phyloP scores from a whole-genome alignment of 2,113 vertebrate species.

The Coturnix japonica region DNA sequence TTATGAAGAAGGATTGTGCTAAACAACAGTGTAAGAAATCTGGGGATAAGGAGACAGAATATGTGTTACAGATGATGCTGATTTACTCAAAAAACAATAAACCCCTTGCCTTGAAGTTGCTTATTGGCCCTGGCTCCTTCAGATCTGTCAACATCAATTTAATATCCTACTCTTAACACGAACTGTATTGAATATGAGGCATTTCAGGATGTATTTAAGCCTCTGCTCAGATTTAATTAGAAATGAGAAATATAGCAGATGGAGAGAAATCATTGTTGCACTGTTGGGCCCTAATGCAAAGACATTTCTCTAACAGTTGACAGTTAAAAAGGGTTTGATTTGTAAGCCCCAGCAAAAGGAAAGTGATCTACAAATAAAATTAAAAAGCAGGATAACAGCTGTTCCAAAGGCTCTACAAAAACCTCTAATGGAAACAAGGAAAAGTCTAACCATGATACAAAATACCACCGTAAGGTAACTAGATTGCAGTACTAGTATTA shows the following conservation, averaged over 20 bases:
- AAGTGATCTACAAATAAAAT: slow-evolving; percentile 1
- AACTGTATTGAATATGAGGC: slow-evolving; percentile 25
- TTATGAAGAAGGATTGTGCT: neutral
- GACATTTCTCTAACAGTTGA: slow-evolving; percentile 47
- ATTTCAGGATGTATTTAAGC: slow-evolving; percentile 55
- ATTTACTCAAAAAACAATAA: slow-evolving; percentile 39
- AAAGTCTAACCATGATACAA: slow-evolving; percentile 7
- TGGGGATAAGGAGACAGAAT: neutral
- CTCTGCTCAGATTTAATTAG: slow-evolving; percentile 50
- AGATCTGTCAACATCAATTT: slow-evolving; percentile 41
- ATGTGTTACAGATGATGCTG: neutral
- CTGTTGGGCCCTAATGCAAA: slow-evolving; percentile 39
- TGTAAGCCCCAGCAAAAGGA: slow-evolving; percentile 36
- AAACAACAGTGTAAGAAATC: neutral
- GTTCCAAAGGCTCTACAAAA: neutral
- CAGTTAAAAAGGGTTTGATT: slow-evolving; percentile 32
- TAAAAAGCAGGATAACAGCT: slow-evolving; percentile 22
- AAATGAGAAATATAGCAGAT: slow-evolving; percentile 42
- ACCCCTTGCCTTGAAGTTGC: neutral
- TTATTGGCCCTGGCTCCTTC: neutral
- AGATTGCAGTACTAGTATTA: neutral
- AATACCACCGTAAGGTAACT: neutral
- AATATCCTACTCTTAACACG: slow-evolving; percentile 35
- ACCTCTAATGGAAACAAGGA: neutral
- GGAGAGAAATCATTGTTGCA: slow-evolving; percentile 28